Percentiles rank a stretch among this genome's conserved stretches.
Evolutionary conservation across 2,113 vertebrate genomes (phyloP).

Genomic region (Pagrus major): DNA sequence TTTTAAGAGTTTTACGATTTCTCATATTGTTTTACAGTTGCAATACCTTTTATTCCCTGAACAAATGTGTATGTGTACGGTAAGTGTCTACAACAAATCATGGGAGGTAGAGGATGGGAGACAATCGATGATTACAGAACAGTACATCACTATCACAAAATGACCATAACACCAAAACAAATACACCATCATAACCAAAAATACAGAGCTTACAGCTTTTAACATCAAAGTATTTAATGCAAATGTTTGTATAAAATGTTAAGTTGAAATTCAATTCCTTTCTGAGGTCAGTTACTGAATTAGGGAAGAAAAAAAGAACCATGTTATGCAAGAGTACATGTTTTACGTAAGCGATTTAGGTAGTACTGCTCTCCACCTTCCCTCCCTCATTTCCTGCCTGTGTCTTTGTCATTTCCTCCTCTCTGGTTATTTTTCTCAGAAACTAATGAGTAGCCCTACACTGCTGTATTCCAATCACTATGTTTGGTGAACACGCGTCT

Average conservation of each 20-base stretch:
- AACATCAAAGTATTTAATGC: not conserved
- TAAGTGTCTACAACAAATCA: slow-evolving; percentile 24
- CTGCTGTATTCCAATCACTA: slow-evolving; percentile 43
- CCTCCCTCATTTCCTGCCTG: slow-evolving; percentile 58
- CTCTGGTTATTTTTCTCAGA: slow-evolving; percentile 57
- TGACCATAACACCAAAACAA: not conserved
- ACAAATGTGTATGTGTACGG: slow-evolving; percentile 12
- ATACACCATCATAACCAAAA: not conserved
- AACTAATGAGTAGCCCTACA: slow-evolving; percentile 17
- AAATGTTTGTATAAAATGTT: slow-evolving; percentile 11
- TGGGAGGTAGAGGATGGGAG: not conserved
- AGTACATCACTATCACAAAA: slow-evolving; percentile 13
- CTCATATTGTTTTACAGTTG: not conserved
- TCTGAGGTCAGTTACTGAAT: slow-evolving; percentile 19
- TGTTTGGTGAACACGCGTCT: not conserved
- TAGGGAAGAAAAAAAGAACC: slow-evolving; percentile 7
- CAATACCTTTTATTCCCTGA: slow-evolving; percentile 25
- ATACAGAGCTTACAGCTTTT: not conserved
- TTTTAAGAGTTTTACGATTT: slow-evolving; percentile 12
- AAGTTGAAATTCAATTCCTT: not conserved
- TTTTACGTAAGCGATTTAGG: slow-evolving; percentile 29
- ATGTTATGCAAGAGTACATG: slow-evolving; percentile 49
- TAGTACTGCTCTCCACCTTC: slow-evolving; percentile 20
- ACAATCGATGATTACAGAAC: slow-evolving; percentile 32
- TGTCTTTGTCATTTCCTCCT: slow-evolving; percentile 62